Conservation (phyloP, 1,140 invertebrate genomes). For the Eubasilissa regina region DNA sequence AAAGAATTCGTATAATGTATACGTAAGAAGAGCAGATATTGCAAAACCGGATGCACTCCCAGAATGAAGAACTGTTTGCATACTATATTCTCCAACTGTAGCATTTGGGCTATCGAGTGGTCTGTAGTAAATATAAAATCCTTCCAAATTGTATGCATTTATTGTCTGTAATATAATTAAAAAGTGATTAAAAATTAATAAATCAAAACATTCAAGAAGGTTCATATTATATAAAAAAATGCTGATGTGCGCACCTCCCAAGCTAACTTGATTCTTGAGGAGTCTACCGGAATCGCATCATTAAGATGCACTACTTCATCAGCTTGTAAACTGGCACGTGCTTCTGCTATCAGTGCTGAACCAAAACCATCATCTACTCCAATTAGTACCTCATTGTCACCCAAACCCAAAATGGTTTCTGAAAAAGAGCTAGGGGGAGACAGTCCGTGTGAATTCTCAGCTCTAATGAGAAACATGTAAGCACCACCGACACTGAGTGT, state of each 20-base stretch:
- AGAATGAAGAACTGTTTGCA: constrained; percentile 83
- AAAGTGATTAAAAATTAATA: background rate
- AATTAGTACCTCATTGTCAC: constrained; percentile 64
- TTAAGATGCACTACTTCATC: constrained; percentile 84
- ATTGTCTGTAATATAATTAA: constrained; percentile 67
- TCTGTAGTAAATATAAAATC: constrained; percentile 80
- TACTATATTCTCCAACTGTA: constrained; percentile 76
- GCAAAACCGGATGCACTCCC: constrained; percentile 81
- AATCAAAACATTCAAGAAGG: background rate
- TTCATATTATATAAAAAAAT: no score
- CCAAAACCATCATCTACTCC: constrained; percentile 72
- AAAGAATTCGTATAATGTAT: constrained; percentile 84
- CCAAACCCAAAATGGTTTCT: constrained; percentile 76
- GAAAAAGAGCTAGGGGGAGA: constrained; percentile 80
- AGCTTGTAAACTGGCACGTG: constrained; percentile 73
- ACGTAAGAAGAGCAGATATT: constrained; percentile 80
- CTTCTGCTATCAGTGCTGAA: constrained; percentile 80
- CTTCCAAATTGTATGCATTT: constrained; percentile 83
- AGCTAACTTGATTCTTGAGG: constrained; percentile 85
- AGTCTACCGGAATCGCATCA: constrained; percentile 85
- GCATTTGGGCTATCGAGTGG: constrained; percentile 74
- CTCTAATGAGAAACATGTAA: constrained; percentile 89
- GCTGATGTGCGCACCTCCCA: constrained; percentile 80
- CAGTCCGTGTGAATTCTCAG: constrained; percentile 89
- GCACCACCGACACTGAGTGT: constrained; percentile 81